Conservation (phyloP, 2,113 vertebrate genomes). For the Trachemys scripta region DNA sequence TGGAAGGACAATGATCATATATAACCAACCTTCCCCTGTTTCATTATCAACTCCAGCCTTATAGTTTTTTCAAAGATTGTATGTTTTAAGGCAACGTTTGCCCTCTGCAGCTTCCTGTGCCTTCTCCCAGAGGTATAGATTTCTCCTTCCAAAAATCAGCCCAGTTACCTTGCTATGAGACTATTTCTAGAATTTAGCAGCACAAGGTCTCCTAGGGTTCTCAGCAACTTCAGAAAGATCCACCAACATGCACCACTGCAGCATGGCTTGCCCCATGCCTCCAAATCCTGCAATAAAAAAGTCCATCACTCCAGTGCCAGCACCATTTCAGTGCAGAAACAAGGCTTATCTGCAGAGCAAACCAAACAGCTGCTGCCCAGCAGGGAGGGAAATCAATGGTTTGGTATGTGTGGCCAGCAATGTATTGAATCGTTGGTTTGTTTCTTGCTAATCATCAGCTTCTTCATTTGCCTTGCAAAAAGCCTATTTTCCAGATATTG, state of each 20-base stretch:
- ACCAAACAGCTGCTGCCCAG: slow-evolving; percentile 72
- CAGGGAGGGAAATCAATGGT: slow-evolving; percentile 57
- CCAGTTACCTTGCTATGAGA: slow-evolving; percentile 3
- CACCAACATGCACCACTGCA: background rate
- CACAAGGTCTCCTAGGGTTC: background rate
- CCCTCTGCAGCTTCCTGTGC: slow-evolving; percentile 11
- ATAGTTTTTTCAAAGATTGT: slow-evolving; percentile 56
- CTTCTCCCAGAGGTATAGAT: background rate
- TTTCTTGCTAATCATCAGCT: slow-evolving; percentile 70
- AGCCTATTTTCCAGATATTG: slow-evolving; percentile 57
- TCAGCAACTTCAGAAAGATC: slow-evolving; percentile 22
- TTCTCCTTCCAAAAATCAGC: background rate
- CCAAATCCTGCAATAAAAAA: background rate
- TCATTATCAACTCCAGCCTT: slow-evolving; percentile 35
- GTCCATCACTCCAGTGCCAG: background rate
- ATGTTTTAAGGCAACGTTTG: slow-evolving; percentile 37
- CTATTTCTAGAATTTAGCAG: background rate
- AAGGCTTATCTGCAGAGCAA: slow-evolving; percentile 40
- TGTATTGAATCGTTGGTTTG: slow-evolving; percentile 64
- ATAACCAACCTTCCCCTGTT: background rate
- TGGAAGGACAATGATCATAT: slow-evolving; percentile 34
- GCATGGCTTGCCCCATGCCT: slow-evolving; percentile 1
- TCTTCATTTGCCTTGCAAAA: slow-evolving; percentile 75
- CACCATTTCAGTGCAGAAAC: background rate
- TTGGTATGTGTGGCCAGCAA: slow-evolving; percentile 62